Evolutionary conservation across 1,140 invertebrate genomes (phyloP).

Genomic region (Proctacanthus coquilletti): DNA sequence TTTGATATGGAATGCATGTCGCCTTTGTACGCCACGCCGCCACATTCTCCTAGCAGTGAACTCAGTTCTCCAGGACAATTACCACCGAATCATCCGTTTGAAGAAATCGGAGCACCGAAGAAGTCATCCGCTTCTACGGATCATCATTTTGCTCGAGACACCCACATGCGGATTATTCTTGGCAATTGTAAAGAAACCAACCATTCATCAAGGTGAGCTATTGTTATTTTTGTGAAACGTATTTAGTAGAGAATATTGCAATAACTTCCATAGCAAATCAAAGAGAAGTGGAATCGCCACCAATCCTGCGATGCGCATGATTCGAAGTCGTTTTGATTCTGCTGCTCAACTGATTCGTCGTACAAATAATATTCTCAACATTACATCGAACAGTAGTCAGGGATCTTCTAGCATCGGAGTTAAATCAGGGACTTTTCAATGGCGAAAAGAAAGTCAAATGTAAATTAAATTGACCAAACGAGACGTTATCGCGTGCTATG

Average conservation of each 20-base stretch:
- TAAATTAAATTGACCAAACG: too few relatives aligned
- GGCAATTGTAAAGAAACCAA: constrained; percentile 38
- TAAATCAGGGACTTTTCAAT: constrained; percentile 50
- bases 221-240: too few relatives aligned
- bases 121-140: constrained; percentile 28
- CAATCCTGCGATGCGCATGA: constrained; percentile 72
- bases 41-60: constrained; percentile 66
- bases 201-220: constrained; percentile 19
- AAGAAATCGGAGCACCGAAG: constrained; percentile 31
- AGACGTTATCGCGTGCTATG: too few relatives aligned
- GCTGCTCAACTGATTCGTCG: constrained; percentile 35
- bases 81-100: constrained; percentile 32
- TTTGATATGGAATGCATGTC: constrained; percentile 32
- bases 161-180: constrained; percentile 79
- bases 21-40: constrained; percentile 69
- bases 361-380: constrained; percentile 27
- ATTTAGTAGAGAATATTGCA: constrained; percentile 1
- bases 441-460: constrained; percentile 48
- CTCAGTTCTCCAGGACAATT: constrained; percentile 35
- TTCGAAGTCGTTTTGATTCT: constrained; percentile 52
- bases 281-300: constrained; percentile 81
- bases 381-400: constrained; percentile 29
- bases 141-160: constrained; percentile 71
- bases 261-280: constrained; percentile 34
- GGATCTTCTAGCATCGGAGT: constrained; percentile 31